Evolutionary conservation across 1,140 invertebrate species (phyloP).

Genomic region (Leptinotarsa texana): DNA sequence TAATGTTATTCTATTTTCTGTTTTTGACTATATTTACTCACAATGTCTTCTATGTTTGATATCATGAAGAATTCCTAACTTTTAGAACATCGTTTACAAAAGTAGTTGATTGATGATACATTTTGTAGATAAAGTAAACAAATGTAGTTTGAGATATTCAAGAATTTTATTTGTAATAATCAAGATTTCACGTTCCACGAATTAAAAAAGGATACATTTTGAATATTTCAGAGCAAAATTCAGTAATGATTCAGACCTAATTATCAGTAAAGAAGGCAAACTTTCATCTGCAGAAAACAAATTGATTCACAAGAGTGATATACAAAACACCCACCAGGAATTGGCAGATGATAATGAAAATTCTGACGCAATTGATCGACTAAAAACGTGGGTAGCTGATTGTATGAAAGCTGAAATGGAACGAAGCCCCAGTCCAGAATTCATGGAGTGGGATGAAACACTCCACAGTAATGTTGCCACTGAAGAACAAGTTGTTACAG

Average conservation of each 20-base stretch:
- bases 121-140: no score
- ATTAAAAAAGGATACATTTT: no score
- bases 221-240: not conserved
- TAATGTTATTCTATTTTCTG: no score
- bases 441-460: conserved; percentile 23
- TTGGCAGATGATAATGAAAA: conserved; percentile 23
- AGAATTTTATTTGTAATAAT: no score
- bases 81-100: no score
- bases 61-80: no score
- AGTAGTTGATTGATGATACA: no score
- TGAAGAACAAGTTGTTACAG: not conserved
- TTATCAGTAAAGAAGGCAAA: not conserved
- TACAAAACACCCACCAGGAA: conserved; percentile 25
- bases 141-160: no score
- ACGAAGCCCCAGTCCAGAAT: conserved; percentile 39
- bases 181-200: no score
- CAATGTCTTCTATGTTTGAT: no score
- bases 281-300: conserved; percentile 5
- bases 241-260: not conserved
- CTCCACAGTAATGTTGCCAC: not conserved
- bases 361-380: conserved; percentile 30
- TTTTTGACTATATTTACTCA: no score
- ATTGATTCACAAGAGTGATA: conserved; percentile 22
- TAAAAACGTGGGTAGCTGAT: conserved; percentile 38
- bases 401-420: conserved; percentile 32